phyloP scores from a whole-genome alignment of 2,113 vertebrate species.

The Ceuthmochares aereus region DNA sequence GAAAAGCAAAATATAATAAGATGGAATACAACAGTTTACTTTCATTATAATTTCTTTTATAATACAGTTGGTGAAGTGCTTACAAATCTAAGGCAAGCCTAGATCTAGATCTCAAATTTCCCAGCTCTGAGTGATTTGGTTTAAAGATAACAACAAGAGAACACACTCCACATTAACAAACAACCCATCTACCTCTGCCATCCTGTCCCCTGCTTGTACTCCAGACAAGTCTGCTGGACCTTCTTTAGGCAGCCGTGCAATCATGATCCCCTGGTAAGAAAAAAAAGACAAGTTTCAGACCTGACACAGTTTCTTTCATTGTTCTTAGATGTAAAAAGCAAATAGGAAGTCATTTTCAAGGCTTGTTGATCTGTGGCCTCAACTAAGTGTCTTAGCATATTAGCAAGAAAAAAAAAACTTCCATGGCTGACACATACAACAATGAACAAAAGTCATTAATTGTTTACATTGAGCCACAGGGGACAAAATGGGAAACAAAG shows the following conservation, averaged over 20 bases:
- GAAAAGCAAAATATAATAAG: neutral
- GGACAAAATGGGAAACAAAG: neutral
- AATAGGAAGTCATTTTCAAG: slow-evolving; percentile 32
- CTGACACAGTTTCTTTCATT: neutral
- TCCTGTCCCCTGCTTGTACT: slow-evolving; percentile 74
- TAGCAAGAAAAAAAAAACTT: neutral
- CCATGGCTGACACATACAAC: neutral
- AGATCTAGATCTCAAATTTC: neutral
- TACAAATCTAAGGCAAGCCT: neutral
- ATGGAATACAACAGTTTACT: neutral
- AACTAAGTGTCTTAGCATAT: neutral
- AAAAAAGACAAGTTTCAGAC: slow-evolving; percentile 30
- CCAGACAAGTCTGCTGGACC: slow-evolving; percentile 78
- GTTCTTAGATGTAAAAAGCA: neutral
- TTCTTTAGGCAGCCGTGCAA: slow-evolving; percentile 76
- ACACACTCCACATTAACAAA: neutral
- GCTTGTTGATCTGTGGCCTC: neutral
- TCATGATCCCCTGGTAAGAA: slow-evolving; percentile 75
- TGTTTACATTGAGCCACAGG: neutral
- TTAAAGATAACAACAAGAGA: neutral
- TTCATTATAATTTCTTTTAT: neutral
- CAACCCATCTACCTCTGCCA: slow-evolving; percentile 73
- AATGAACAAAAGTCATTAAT: slow-evolving; percentile 2
- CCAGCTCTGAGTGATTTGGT: neutral
- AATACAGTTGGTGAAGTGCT: neutral